These are phyloP conservation scores for Caerostris darwini DNA, from an alignment of 1,140 invertebrate genomes.

Conservation along the genomic window DNA sequence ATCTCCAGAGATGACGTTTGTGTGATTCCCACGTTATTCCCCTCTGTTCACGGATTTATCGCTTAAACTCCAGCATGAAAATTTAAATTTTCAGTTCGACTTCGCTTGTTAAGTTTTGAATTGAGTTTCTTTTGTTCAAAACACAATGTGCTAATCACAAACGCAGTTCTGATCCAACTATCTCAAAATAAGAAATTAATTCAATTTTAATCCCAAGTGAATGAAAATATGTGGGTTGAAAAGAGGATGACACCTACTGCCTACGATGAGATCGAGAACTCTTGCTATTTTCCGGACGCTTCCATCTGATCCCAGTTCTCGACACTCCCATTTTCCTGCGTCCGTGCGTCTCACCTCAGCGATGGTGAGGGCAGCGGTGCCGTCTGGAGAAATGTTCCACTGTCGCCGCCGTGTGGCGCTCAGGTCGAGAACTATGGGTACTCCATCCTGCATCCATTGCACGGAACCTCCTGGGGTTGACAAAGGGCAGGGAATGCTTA, in stretches of 20 bases:
- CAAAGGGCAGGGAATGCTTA: constrained; percentile 79
- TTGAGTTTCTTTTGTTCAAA: no score
- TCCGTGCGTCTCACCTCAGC: constrained; percentile 77
- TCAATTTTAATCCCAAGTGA: background rate
- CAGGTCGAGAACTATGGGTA: constrained; percentile 78
- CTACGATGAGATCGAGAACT: constrained; percentile 79
- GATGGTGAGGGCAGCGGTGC: constrained; percentile 79
- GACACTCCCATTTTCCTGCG: constrained; percentile 79
- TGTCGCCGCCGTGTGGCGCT: constrained; percentile 78
- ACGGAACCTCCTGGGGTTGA: constrained; percentile 79
- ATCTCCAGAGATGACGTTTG: no score
- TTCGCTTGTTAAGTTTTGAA: no score
- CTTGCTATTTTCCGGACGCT: constrained; percentile 77
- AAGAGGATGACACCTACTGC: constrained; percentile 77
- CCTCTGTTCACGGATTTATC: no score
- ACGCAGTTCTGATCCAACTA: no score
- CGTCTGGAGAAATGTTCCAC: constrained; percentile 79
- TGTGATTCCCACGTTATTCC: no score
- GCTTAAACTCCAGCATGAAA: no score
- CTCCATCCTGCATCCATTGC: constrained; percentile 79
- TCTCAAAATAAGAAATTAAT: background rate
- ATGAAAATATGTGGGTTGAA: background rate
- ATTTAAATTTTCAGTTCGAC: no score
- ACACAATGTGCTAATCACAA: no score
- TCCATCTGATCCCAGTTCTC: constrained; percentile 78